Conservation (phyloP, 2,888 invertebrate species). For the Trichopria drosophilae region DNA sequence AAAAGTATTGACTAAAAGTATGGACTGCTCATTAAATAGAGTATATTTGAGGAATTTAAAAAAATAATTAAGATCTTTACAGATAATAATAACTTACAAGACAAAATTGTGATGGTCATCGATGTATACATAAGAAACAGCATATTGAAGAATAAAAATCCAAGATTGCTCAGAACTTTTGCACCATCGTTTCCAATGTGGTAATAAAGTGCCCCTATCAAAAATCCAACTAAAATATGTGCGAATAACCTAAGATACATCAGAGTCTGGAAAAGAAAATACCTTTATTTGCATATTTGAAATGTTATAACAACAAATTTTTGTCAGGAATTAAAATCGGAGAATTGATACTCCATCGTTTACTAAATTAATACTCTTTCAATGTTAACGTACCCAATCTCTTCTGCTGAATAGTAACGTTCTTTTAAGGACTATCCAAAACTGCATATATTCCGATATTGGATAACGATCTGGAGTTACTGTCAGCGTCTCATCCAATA, state of each 20-base stretch:
- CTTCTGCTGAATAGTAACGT: conserved; percentile 82
- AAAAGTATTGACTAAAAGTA: too few relatives aligned
- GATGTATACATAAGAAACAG: conserved; percentile 98
- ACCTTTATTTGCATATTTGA: neutral
- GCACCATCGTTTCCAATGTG: conserved; percentile 95
- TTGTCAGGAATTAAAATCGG: neutral
- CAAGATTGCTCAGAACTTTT: conserved; percentile 93
- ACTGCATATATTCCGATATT: conserved; percentile 80
- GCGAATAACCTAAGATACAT: conserved; percentile 94
- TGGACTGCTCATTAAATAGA: too few relatives aligned
- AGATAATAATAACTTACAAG: conserved; percentile 72
- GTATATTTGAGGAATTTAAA: neutral
- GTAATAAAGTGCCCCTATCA: conserved; percentile 94
- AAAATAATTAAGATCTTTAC: neutral
- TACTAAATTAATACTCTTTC: conserved; percentile 21
- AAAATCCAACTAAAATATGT: conserved; percentile 87
- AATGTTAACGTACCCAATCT: conserved; percentile 74
- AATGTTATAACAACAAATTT: neutral
- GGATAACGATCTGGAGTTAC: conserved; percentile 75
- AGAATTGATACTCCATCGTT: neutral
- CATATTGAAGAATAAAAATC: conserved; percentile 97
- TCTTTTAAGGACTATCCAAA: conserved; percentile 84
- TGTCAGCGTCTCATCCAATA: conserved; percentile 66
- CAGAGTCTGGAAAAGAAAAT: conserved; percentile 72
- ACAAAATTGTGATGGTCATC: conserved; percentile 98